These are phyloP conservation scores for Seriola quinqueradiata DNA, from an alignment of 2,113 vertebrate species.

Conservation along the genomic window DNA sequence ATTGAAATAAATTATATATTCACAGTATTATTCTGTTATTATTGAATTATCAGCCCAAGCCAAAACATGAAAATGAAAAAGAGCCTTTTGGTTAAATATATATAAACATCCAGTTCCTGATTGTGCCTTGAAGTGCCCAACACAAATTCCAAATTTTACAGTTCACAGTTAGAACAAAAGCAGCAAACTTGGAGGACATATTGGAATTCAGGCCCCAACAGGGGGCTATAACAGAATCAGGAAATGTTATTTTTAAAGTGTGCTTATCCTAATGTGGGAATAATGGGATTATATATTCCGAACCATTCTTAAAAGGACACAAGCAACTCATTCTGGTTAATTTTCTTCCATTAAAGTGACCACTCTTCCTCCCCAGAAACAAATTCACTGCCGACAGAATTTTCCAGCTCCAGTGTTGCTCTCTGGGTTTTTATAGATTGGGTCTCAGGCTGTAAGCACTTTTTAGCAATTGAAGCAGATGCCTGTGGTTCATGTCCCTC, in stretches of 20 bases:
- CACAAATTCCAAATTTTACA: not conserved
- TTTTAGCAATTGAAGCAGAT: slow-evolving; percentile 3
- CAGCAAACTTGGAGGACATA: not conserved
- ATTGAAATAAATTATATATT: too few relatives aligned
- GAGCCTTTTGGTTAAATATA: too few relatives aligned
- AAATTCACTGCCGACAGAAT: slow-evolving; percentile 5
- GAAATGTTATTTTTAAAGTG: not conserved
- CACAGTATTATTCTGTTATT: too few relatives aligned
- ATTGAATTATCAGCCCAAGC: too few relatives aligned
- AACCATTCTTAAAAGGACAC: not conserved
- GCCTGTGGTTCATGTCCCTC: slow-evolving; percentile 31
- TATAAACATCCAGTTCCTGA: too few relatives aligned
- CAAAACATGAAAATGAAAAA: too few relatives aligned
- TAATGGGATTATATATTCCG: not conserved
- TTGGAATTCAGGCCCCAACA: not conserved
- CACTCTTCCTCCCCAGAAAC: slow-evolving; percentile 14
- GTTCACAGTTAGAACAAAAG: not conserved
- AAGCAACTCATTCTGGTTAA: slow-evolving; percentile 2
- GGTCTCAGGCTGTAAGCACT: slow-evolving; percentile 12
- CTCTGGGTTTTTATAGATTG: slow-evolving; percentile 34
- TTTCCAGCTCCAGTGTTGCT: slow-evolving; percentile 29
- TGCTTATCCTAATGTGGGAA: not conserved
- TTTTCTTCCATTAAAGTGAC: slow-evolving; percentile 3
- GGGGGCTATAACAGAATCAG: not conserved
- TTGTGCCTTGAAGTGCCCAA: too few relatives aligned